These are phyloP conservation scores for Leptinotarsa undecemlineata DNA, from an alignment of 1,140 invertebrate species.

Conservation along the genomic window DNA sequence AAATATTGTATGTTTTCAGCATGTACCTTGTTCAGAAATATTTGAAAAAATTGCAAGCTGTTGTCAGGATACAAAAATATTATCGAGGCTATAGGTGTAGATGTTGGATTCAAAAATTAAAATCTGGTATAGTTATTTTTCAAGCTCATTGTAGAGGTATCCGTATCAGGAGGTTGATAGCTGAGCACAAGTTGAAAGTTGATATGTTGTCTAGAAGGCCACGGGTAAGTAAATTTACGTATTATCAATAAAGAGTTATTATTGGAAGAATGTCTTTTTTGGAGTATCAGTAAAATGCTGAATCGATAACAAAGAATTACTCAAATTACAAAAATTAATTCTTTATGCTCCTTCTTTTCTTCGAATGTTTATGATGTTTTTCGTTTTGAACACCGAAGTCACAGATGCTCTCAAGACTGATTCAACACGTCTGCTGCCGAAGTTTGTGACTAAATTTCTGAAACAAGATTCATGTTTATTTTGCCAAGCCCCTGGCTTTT, in stretches of 20 bases:
- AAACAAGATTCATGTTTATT: no score
- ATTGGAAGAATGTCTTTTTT: background rate
- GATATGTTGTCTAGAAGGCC: constrained; percentile 37
- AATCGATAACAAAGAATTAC: background rate
- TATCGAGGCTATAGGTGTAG: constrained; percentile 72
- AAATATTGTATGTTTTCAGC: constrained; percentile 41
- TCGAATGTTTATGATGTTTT: no score
- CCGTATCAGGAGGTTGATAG: constrained; percentile 60
- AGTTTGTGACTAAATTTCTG: no score
- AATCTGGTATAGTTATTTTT: constrained; percentile 64
- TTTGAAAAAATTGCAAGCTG: constrained; percentile 62
- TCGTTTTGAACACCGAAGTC: no score
- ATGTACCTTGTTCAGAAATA: constrained; percentile 63
- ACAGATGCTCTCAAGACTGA: no score
- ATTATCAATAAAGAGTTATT: background rate
- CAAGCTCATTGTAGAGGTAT: constrained; percentile 75
- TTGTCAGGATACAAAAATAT: constrained; percentile 73
- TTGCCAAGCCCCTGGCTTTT: no score
- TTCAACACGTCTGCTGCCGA: no score
- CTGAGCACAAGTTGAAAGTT: constrained; percentile 51
- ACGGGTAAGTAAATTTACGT: constrained; percentile 35
- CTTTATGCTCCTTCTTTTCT: no score
- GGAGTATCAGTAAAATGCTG: background rate
- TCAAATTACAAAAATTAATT: no score
- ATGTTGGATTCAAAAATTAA: constrained; percentile 69